A percentile compares a stretch with the other conserved stretches of the same genome.
Evolutionary conservation across 2,113 vertebrate species (phyloP).

Genomic region (Corythaixoides concolor): DNA sequence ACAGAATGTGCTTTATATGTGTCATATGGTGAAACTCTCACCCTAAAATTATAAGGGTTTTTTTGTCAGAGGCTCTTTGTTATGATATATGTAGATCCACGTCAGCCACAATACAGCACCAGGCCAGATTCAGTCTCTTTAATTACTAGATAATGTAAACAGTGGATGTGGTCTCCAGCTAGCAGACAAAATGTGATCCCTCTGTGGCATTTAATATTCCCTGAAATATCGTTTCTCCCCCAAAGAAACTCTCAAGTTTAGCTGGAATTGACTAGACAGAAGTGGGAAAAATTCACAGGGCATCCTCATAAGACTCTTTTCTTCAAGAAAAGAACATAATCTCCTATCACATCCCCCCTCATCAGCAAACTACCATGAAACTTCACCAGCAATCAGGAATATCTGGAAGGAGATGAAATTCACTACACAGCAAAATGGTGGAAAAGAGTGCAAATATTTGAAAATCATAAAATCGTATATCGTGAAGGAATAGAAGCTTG

Average conservation of each 20-base stretch:
- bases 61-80: neutral
- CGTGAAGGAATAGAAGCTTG: neutral
- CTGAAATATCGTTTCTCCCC: neutral
- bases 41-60: neutral
- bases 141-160: neutral
- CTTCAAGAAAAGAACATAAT: neutral
- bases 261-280: neutral
- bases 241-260: neutral
- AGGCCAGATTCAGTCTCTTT: neutral
- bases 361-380: neutral
- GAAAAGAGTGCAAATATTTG: neutral
- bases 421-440: neutral
- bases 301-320: neutral
- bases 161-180: neutral
- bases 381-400: neutral
- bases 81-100: accelerated
- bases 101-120: neutral
- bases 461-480: neutral
- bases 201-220: neutral
- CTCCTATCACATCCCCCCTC: accelerated
- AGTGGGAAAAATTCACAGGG: neutral
- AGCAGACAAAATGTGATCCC: neutral
- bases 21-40: accelerated
- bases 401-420: neutral
- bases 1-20: too few species aligned